These are phyloP conservation scores for Bufo gargarizans DNA, from an alignment of 2,113 vertebrate genomes.

Conservation along the genomic window DNA sequence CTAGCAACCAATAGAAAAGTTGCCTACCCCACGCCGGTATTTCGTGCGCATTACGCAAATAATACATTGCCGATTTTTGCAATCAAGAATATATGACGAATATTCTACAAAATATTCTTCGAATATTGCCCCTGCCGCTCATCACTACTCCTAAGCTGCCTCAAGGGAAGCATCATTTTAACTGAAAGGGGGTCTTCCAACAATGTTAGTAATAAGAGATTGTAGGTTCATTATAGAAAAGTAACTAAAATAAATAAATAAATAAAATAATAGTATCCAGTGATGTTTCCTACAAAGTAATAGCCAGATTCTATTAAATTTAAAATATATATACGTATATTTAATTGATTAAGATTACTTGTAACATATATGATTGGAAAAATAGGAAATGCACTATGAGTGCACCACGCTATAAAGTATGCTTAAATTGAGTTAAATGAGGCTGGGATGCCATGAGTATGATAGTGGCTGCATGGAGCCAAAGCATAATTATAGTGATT, in stretches of 20 bases:
- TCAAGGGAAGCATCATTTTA: neutral
- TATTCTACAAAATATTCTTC: too few relatives aligned
- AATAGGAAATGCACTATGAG: neutral
- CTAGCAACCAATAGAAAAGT: too few relatives aligned
- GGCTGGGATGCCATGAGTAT: neutral
- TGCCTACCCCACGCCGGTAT: too few relatives aligned
- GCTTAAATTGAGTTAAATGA: neutral
- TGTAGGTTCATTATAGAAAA: too few relatives aligned
- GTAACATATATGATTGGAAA: neutral
- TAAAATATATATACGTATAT: neutral
- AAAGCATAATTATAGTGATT: conserved; percentile 19
- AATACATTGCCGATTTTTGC: too few relatives aligned
- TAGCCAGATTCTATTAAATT: neutral
- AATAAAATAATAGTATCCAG: neutral
- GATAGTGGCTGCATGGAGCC: neutral
- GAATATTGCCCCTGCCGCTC: too few relatives aligned
- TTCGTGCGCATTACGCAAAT: too few relatives aligned
- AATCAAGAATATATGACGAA: too few relatives aligned
- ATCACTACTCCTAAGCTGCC: too few relatives aligned
- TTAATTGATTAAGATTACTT: neutral
- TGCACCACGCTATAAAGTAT: neutral
- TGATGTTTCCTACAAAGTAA: neutral
- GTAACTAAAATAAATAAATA: too few relatives aligned
- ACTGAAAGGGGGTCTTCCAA: neutral
- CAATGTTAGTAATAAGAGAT: neutral